Evolutionary conservation across 2,888 invertebrate species (phyloP), one percentile per base, ranked within the genome.

Genomic region (Stramonita haemastoma): DNA sequence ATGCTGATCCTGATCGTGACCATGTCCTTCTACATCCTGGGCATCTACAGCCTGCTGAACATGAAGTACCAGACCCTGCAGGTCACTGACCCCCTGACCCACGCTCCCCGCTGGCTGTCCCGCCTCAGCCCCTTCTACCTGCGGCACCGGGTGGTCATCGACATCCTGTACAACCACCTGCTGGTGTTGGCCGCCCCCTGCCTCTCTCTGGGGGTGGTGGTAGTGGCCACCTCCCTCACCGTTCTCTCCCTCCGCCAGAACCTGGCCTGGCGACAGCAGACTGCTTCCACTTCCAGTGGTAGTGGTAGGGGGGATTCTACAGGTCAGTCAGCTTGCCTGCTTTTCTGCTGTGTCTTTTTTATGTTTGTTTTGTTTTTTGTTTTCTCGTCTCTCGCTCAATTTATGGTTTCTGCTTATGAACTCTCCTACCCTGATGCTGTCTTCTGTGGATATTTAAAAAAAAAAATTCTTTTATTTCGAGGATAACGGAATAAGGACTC

Each of bases 91-190:
- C 85, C 89, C 22, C 46, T 36, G 0, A 85, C 70, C 46, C 77
- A 73, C 85, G 22, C 32, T 15, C 15, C 73, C 8, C 36, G 46
- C 70, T 89, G 89, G 89, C 8, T 46, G 56, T 73, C 89, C 11
- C 85, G 57, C 19, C 89, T 89, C n/a, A 85, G 85, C 56, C 19
- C 26, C 56, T 73, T 89, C 77, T 89, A 89, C 89, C 60, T 36
- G 66, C 29, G 34, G 36, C 32, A 85, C 73, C 34, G 86, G 13
- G 19, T 81, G 57, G 46, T 89, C 57, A 81, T 89, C 81, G 89
- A 86, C 79, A 81, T 89, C 86, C 79, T 89, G n/a, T 86, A 86
- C 89, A 89, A 86, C 89, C 86, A 86, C 60, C 86, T 89, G 73
- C 79, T 89, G 19, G 81, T 57, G 17, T 79, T 89, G n/a, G 32